Percentiles rank a stretch among this genome's conserved stretches.
Conservation (phyloP, 2,113 vertebrate species). For the Ahaetulla prasina region DNA sequence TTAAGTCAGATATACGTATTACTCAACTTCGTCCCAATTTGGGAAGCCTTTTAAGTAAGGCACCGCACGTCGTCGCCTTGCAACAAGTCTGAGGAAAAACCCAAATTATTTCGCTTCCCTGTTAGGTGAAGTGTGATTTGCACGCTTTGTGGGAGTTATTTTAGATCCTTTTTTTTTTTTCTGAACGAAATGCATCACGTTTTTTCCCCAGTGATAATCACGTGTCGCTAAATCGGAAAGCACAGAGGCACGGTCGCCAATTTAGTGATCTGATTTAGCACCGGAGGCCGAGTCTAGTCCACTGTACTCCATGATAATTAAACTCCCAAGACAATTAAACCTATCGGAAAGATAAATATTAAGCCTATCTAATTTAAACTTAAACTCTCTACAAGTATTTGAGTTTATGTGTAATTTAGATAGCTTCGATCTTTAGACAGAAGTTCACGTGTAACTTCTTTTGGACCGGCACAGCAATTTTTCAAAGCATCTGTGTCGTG, state of each 20-base stretch:
- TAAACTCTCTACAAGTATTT: not conserved
- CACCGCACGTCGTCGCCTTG: not conserved
- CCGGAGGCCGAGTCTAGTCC: not conserved
- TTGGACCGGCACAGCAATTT: not conserved
- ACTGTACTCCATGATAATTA: not conserved
- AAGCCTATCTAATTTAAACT: not conserved
- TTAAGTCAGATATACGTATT: not conserved
- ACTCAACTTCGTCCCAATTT: not conserved
- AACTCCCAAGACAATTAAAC: not conserved
- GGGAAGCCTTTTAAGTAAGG: not conserved
- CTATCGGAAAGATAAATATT: not conserved
- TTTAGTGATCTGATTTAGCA: not conserved
- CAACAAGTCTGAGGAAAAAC: not conserved
- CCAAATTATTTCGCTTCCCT: not conserved
- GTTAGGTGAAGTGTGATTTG: too few relatives aligned
- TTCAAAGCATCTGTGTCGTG: not conserved
- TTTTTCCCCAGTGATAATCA: not conserved
- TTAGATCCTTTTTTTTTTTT: not conserved
- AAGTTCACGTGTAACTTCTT: not conserved
- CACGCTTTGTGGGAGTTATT: not conserved
- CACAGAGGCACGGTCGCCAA: too few relatives aligned
- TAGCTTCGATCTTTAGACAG: not conserved
- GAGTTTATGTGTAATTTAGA: not conserved
- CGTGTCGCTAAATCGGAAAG: not conserved
- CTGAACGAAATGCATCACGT: not conserved